Evolutionary conservation across 2,113 vertebrate species (phyloP).

Genomic region (Otocyon megalotis): DNA sequence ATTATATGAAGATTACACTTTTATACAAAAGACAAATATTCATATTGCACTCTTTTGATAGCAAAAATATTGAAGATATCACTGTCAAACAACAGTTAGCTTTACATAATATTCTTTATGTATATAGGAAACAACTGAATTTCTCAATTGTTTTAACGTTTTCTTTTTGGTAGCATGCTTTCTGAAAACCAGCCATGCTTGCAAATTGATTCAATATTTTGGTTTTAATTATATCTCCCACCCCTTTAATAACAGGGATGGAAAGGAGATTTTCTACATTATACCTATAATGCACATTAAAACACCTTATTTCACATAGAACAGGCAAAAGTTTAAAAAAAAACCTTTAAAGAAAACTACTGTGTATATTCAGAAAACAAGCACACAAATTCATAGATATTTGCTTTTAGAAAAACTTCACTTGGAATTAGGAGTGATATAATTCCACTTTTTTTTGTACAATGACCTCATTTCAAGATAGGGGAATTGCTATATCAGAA

Average conservation of each 20-base stretch:
- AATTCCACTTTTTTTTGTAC: conserved; percentile 82
- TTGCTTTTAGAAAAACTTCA: conserved; percentile 79
- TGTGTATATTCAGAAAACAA: conserved; percentile 78
- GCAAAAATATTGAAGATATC: conserved; percentile 66
- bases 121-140: conserved; percentile 43
- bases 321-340: conserved; percentile 83
- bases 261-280: conserved; percentile 79
- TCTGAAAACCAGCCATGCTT: conserved; percentile 83
- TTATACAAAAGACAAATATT: conserved; percentile 62
- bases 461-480: conserved; percentile 83
- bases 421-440: conserved; percentile 78
- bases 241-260: conserved; percentile 75
- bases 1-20: conserved; percentile 57
- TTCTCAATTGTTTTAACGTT: conserved; percentile 77
- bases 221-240: conserved; percentile 75
- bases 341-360: conserved; percentile 63
- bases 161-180: conserved; percentile 83
- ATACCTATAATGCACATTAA: conserved; percentile 82
- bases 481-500: conserved; percentile 78
- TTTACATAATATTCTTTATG: conserved; percentile 61
- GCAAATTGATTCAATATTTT: conserved; percentile 82
- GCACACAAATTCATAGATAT: conserved; percentile 75
- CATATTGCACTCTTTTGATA: conserved; percentile 42
- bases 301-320: conserved; percentile 85
- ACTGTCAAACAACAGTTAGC: conserved; percentile 53